Conservation (phyloP, 2,113 vertebrate genomes). For the Pedionomus torquatus region DNA sequence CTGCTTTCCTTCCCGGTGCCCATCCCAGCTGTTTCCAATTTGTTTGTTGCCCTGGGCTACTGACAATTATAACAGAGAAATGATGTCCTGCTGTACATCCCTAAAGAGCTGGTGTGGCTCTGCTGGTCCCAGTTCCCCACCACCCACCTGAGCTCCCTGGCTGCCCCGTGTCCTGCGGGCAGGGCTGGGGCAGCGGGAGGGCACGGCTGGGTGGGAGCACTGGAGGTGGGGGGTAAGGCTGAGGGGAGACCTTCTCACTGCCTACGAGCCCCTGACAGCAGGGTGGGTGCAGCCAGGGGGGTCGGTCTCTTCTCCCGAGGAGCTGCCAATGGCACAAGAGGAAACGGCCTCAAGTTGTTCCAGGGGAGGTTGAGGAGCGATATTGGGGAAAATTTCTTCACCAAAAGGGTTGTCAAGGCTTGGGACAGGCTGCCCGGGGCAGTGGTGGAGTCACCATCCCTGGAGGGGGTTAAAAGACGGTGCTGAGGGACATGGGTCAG, state of each 20-base stretch:
- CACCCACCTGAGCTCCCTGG: accelerated
- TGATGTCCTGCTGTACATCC: not conserved
- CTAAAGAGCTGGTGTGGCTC: not conserved
- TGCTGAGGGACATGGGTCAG: not conserved
- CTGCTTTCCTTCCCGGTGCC: not conserved
- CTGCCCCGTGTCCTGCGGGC: not conserved
- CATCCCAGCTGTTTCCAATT: not conserved
- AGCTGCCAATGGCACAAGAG: not conserved
- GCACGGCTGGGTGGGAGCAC: not conserved
- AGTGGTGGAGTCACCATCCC: not conserved
- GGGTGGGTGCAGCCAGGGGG: not conserved
- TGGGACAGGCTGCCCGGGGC: not conserved
- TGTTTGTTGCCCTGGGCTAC: not conserved
- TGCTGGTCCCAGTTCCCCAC: not conserved
- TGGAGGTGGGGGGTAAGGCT: not conserved
- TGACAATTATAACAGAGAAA: not conserved
- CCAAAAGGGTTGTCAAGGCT: not conserved
- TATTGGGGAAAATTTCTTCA: not conserved
- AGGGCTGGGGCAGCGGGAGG: not conserved
- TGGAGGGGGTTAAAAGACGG: not conserved
- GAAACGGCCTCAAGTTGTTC: not conserved
- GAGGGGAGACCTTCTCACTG: not conserved
- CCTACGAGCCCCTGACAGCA: not conserved
- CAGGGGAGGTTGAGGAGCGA: not conserved
- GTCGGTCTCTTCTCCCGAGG: not conserved